Conservation (phyloP, 2,797 vertebrate genomes). For the Malacoraja senta region DNA sequence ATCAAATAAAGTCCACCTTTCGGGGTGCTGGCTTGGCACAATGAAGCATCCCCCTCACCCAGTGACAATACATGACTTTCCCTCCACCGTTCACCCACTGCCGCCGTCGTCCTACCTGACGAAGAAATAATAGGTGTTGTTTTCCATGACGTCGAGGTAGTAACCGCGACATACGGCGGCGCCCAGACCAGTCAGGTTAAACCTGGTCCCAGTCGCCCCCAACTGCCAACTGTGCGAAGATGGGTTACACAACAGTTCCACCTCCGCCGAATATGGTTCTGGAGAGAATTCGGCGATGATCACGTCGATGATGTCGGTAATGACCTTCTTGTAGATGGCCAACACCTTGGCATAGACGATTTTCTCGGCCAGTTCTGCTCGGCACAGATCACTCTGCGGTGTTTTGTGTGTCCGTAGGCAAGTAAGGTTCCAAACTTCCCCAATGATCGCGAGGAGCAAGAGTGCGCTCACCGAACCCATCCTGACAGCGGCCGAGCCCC, state of each 20-base stretch:
- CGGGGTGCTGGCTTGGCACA: neutral
- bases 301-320: conserved; percentile 63
- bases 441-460: conserved; percentile 48
- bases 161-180: too few species aligned
- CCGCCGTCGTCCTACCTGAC: conserved; percentile 57
- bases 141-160: conserved; percentile 66
- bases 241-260: conserved; percentile 74
- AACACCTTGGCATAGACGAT: conserved; percentile 71
- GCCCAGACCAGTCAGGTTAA: conserved; percentile 72
- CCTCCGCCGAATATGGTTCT: conserved; percentile 72
- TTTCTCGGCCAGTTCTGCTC: conserved; percentile 73
- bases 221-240: conserved; percentile 77
- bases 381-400: conserved; percentile 73
- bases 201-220: conserved; percentile 70
- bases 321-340: conserved; percentile 68
- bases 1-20: neutral
- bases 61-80: too few species aligned
- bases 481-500: conserved; percentile 23
- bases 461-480: conserved; percentile 42
- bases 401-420: too few species aligned
- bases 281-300: conserved; percentile 65
- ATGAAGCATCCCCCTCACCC: neutral
- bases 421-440: conserved; percentile 49
- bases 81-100: too few species aligned
- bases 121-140: conserved; percentile 77